Evolutionary conservation across 2,888 invertebrate species (phyloP).

Genomic region (Ellobium chinense): DNA sequence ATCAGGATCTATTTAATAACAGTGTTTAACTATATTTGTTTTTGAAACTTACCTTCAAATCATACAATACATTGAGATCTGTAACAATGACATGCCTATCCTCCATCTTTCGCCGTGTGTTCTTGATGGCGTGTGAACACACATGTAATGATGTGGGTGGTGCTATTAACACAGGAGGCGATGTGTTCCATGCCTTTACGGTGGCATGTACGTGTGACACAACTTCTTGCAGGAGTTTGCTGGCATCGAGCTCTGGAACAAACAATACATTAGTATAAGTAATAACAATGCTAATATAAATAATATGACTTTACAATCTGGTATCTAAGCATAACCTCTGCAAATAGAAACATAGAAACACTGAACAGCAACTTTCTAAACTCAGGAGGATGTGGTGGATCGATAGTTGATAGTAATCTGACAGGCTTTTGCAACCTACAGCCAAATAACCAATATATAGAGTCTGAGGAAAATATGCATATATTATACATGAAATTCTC

Average conservation of each 20-base stretch:
- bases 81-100: slow-evolving; percentile 92
- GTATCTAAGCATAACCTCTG: too few relatives aligned
- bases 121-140: slow-evolving; percentile 88
- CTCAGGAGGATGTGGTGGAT: too few relatives aligned
- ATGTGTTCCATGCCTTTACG: slow-evolving; percentile 63
- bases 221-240: slow-evolving; percentile 58
- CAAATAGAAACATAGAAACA: too few relatives aligned
- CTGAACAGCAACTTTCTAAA: too few relatives aligned
- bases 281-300: background rate
- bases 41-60: slow-evolving; percentile 83
- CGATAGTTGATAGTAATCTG: too few relatives aligned
- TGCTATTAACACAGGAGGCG: slow-evolving; percentile 57
- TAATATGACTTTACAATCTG: too few relatives aligned
- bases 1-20: too few relatives aligned
- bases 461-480: too few relatives aligned
- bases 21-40: background rate
- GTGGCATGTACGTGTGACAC: slow-evolving; percentile 61
- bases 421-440: too few relatives aligned
- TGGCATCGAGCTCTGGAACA: slow-evolving; percentile 63
- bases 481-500: too few relatives aligned
- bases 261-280: too few relatives aligned
- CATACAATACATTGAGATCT: slow-evolving; percentile 89
- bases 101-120: slow-evolving; percentile 93
- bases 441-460: too few relatives aligned
- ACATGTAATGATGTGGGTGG: slow-evolving; percentile 65